Evolutionary conservation across 2,113 vertebrate species (phyloP).

Genomic region (Numenius arquata): DNA sequence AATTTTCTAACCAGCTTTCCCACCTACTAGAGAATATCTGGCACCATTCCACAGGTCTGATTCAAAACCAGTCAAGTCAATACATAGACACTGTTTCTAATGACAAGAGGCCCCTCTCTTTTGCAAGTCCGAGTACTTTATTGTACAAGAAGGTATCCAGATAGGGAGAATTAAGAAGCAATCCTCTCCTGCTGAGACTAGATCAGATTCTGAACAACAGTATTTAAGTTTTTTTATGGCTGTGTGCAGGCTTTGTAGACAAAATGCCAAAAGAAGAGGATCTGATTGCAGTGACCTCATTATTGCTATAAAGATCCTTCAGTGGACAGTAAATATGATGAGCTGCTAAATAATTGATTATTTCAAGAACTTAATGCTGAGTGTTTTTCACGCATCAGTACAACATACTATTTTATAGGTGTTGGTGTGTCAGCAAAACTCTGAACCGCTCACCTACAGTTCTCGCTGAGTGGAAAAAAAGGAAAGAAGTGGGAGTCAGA

Average conservation of each 20-base stretch:
- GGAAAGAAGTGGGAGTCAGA: not conserved
- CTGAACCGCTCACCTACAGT: constrained; percentile 1
- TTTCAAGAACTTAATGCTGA: constrained; percentile 49
- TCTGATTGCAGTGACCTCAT: constrained; percentile 46
- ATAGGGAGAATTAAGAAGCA: constrained; percentile 27
- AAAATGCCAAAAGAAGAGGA: constrained; percentile 11
- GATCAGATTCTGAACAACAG: not conserved
- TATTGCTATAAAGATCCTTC: constrained; percentile 36
- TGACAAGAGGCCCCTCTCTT: not conserved
- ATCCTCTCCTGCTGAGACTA: not conserved
- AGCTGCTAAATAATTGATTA: constrained; percentile 65
- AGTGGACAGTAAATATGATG: constrained; percentile 47
- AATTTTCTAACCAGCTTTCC: not conserved
- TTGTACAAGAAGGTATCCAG: not conserved
- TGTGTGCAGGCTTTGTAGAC: not conserved
- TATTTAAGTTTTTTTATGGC: not conserved
- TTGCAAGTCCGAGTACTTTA: not conserved
- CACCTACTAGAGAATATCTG: not conserved
- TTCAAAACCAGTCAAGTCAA: not conserved
- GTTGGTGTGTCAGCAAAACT: constrained; percentile 54
- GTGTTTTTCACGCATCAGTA: constrained; percentile 45
- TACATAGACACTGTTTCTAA: not conserved
- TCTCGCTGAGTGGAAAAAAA: not conserved
- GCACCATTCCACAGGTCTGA: not conserved
- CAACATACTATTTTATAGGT: constrained; percentile 33